A percentile compares a stretch with the other conserved stretches of the same genome.
phyloP scores from a whole-genome alignment of 2,888 invertebrate species.

The Clostera curtula region DNA sequence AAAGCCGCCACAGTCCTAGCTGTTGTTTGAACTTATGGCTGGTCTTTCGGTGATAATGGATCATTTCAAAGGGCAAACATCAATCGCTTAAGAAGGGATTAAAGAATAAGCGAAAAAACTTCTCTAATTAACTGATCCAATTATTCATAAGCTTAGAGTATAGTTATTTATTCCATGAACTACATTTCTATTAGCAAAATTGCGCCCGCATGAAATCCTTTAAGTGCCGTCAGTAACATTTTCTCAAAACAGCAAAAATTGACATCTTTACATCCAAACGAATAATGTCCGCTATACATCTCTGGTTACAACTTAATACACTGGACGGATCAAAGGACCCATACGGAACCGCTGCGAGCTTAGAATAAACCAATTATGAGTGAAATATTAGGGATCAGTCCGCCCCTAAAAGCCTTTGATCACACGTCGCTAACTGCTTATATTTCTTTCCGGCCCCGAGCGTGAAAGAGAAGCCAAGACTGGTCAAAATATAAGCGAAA shows the following conservation, averaged over 20 bases:
- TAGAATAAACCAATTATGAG: conserved; percentile 76
- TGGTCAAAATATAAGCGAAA: conserved; percentile 50
- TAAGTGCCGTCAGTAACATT: conserved; percentile 27
- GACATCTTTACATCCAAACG: conserved; percentile 54
- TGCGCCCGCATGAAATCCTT: conserved; percentile 25
- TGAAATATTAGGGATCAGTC: conserved; percentile 74
- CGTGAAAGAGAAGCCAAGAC: conserved; percentile 58
- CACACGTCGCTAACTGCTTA: conserved; percentile 52
- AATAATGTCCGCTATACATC: conserved; percentile 66
- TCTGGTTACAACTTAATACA: conserved; percentile 66
- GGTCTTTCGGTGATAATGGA: too few species aligned
- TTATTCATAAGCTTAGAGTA: too few species aligned
- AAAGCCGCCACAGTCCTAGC: too few species aligned
- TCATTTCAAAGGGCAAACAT: too few species aligned
- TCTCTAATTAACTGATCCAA: too few species aligned
- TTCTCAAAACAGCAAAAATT: conserved; percentile 44
- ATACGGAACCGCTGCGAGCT: conserved; percentile 67
- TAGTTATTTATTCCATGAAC: background rate
- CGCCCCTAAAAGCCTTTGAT: conserved; percentile 62
- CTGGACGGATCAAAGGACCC: conserved; percentile 67
- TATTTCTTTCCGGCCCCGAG: conserved; percentile 52
- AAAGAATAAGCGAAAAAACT: too few species aligned
- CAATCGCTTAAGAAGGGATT: too few species aligned
- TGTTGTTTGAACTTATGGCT: too few species aligned
- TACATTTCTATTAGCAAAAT: too few species aligned